Conservation (phyloP, 2,888 invertebrate genomes). For the Pecten maximus region DNA sequence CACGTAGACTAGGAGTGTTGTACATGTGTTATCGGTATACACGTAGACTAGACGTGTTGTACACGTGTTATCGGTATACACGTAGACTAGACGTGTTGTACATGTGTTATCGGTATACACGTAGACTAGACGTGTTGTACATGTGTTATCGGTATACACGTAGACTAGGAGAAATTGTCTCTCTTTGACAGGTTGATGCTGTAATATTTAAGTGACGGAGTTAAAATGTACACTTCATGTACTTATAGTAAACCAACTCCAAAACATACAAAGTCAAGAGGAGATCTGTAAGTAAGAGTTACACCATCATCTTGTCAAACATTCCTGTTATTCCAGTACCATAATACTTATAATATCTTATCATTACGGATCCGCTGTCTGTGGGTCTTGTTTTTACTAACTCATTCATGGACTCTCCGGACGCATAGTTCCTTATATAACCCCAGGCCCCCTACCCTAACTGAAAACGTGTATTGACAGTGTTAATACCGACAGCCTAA, state of each 20-base stretch:
- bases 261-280: not conserved
- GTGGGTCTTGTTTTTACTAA: not conserved
- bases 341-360: not conserved
- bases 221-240: not conserved
- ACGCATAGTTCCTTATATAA: not conserved
- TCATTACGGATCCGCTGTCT: not conserved
- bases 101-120: too few species aligned
- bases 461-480: not conserved
- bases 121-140: too few species aligned
- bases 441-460: not conserved
- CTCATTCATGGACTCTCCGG: not conserved
- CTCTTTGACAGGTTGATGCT: not conserved
- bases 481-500: not conserved
- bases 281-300: not conserved
- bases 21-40: too few species aligned
- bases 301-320: not conserved
- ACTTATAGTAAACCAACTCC: not conserved
- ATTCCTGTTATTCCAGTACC: not conserved
- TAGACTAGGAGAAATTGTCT: too few species aligned
- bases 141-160: too few species aligned
- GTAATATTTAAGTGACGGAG: slow-evolving; percentile 1
- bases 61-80: too few species aligned
- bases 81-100: too few species aligned
- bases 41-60: too few species aligned
- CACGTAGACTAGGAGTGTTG: too few species aligned